Evolutionary conservation across 30 jellyfish, hydroid and myxozoan species (phyloP).

Genomic region (Pelagia noctiluca): DNA sequence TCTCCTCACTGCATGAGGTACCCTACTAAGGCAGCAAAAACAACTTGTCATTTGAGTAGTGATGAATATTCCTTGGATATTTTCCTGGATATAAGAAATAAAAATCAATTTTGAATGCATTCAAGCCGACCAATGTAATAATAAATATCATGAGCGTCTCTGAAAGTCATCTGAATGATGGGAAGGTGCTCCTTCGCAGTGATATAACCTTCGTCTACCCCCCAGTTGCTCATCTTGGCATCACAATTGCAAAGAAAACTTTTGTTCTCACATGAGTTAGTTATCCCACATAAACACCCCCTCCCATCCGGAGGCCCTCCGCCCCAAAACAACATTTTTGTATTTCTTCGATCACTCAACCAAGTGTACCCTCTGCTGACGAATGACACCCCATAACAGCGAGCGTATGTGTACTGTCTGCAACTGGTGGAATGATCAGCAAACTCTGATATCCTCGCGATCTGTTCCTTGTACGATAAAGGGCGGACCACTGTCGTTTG

Average conservation of each 20-base stretch:
- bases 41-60: no score
- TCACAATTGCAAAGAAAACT: background rate
- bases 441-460: background rate
- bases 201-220: background rate
- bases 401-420: slow-evolving; percentile 1
- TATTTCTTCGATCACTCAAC: background rate
- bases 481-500: background rate
- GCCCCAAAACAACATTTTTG: background rate
- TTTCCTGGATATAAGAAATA: no score
- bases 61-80: no score
- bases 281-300: background rate
- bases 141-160: background rate
- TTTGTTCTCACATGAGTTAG: background rate
- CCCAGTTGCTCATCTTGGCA: background rate
- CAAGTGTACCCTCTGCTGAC: background rate
- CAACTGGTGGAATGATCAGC: background rate
- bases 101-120: no score
- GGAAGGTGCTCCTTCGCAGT: background rate
- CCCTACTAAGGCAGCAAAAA: no score
- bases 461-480: background rate
- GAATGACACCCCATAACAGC: background rate
- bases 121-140: background rate
- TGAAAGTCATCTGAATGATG: background rate
- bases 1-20: no score
- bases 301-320: background rate